phyloP scores from a whole-genome alignment of 2,797 vertebrate genomes.

The Poeciliopsis gracilis region DNA sequence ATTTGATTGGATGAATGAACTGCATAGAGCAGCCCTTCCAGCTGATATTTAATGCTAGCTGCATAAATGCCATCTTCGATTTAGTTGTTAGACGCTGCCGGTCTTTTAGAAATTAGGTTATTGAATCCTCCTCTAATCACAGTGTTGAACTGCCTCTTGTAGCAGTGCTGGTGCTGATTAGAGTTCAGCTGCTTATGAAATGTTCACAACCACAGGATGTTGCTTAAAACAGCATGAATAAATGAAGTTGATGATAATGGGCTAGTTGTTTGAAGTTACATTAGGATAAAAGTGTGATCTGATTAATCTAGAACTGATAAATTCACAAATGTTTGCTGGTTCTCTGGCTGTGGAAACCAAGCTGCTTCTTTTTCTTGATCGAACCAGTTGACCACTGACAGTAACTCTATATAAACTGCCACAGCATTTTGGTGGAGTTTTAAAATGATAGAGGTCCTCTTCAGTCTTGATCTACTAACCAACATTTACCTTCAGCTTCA shows the following conservation, averaged over 20 bases:
- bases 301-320: not conserved
- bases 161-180: not conserved
- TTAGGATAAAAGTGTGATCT: not conserved
- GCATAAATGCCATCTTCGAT: not conserved
- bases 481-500: not conserved
- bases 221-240: not conserved
- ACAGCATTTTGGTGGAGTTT: not conserved
- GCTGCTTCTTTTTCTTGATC: not conserved
- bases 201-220: not conserved
- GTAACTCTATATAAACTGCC: not conserved
- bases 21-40: not conserved
- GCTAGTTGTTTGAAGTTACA: not conserved
- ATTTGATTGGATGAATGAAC: not conserved
- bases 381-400: not conserved
- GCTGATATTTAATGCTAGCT: not conserved
- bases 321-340: not conserved
- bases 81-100: not conserved
- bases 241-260: not conserved
- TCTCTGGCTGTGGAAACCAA: not conserved
- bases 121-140: not conserved
- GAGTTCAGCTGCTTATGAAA: not conserved
- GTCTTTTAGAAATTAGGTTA: not conserved
- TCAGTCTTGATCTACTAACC: not conserved
- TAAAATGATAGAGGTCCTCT: not conserved
- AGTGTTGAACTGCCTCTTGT: not conserved